Conservation (phyloP, 2,797 vertebrate species). For the Chromobotia macracanthus region DNA sequence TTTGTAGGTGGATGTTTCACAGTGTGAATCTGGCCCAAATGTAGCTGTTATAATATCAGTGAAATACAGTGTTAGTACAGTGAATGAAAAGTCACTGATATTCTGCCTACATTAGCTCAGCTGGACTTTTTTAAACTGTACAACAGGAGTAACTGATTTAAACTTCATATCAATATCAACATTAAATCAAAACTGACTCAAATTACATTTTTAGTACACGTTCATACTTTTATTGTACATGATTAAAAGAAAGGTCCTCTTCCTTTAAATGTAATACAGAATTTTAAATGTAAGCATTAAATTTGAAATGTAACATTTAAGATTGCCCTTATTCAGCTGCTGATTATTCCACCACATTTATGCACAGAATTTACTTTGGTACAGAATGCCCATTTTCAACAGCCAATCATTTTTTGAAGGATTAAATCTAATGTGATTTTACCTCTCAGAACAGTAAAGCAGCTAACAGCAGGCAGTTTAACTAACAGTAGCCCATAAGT, state of each 20-base stretch:
- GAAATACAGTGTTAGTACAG: neutral
- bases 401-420: too few relatives aligned
- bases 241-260: too few relatives aligned
- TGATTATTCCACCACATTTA: too few relatives aligned
- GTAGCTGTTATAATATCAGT: conserved; percentile 2
- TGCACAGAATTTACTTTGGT: too few relatives aligned
- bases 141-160: neutral
- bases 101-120: neutral
- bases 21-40: conserved; percentile 12
- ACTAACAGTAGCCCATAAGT: neutral
- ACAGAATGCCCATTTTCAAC: too few relatives aligned
- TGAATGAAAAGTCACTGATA: neutral
- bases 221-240: too few relatives aligned
- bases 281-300: too few relatives aligned
- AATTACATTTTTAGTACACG: neutral
- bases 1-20: conserved; percentile 11
- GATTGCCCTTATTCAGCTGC: too few relatives aligned
- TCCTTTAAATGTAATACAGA: too few relatives aligned
- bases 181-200: neutral
- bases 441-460: neutral
- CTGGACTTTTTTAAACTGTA: neutral
- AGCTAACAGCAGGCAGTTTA: neutral
- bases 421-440: too few relatives aligned
- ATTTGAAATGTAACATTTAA: too few relatives aligned
- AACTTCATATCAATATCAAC: neutral